These are phyloP conservation scores for Zaprionus capensis DNA, from an alignment of 1,140 invertebrate genomes.

Conservation along the genomic window DNA sequence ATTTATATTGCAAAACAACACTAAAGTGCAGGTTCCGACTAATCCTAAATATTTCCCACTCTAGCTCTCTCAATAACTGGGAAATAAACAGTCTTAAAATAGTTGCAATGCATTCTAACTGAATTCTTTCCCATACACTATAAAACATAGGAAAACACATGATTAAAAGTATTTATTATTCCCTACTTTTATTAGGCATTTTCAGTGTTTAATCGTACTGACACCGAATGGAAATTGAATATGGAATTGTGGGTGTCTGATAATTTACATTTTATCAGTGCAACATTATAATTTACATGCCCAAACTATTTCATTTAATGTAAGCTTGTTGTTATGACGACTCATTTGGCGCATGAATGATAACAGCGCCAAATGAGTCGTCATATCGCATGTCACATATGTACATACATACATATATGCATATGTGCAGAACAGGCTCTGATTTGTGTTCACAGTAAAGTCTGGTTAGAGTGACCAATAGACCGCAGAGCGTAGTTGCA, in stretches of 20 bases:
- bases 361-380: neutral
- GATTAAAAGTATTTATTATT: neutral
- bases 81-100: slow-evolving; percentile 1
- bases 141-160: neutral
- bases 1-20: neutral
- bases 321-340: neutral
- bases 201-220: slow-evolving; percentile 6
- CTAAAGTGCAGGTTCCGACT: neutral
- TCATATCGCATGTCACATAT: neutral
- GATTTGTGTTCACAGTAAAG: slow-evolving; percentile 1
- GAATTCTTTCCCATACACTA: neutral
- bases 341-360: too few species aligned
- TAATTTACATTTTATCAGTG: neutral
- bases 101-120: neutral
- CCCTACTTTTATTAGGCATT: neutral
- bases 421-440: neutral
- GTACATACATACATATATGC: neutral
- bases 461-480: neutral
- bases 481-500: neutral
- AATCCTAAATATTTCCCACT: neutral
- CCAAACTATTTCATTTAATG: neutral
- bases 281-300: slow-evolving; percentile 5
- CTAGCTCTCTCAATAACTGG: neutral
- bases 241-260: slow-evolving; percentile 15
- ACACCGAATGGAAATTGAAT: slow-evolving; percentile 22